Percentiles rank a stretch among this genome's conserved stretches.
These are phyloP conservation scores for Minunthozetes semirufus DNA, from an alignment of 2,888 invertebrate species.

Conservation along the genomic window DNA sequence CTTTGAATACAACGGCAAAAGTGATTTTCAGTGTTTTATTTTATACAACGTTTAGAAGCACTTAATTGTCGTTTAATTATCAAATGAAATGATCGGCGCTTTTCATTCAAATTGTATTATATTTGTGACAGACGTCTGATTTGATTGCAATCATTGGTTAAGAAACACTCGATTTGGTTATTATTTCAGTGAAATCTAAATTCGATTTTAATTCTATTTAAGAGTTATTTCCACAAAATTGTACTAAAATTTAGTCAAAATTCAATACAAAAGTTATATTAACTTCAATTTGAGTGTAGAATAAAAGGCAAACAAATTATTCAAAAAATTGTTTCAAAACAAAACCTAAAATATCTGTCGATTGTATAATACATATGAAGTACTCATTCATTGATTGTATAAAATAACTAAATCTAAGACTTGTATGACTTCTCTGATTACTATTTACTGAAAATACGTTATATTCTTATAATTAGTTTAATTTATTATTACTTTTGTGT, in stretches of 20 bases:
- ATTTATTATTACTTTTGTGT: too few relatives aligned
- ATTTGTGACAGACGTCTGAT: background rate
- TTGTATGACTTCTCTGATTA: too few relatives aligned
- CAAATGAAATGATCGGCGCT: background rate
- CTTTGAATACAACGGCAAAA: background rate
- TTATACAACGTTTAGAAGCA: background rate
- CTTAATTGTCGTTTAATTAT: background rate
- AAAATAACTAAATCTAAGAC: too few relatives aligned
- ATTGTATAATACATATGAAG: background rate
- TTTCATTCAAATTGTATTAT: background rate
- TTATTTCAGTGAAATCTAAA: too few relatives aligned
- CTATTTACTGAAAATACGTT: too few relatives aligned
- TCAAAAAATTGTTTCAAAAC: background rate
- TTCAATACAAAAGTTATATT: background rate
- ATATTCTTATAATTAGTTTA: too few relatives aligned
- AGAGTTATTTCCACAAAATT: background rate
- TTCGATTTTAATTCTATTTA: too few relatives aligned
- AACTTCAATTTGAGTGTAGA: background rate
- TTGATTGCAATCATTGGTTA: too few relatives aligned
- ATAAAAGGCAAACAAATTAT: background rate
- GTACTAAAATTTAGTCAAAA: background rate
- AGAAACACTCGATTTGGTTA: too few relatives aligned
- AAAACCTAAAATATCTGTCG: background rate
- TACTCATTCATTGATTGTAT: background rate
- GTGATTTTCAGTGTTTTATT: conserved; percentile 1